A percentile compares a stretch with the other conserved stretches of the same genome.
phyloP scores from a whole-genome alignment of 1,140 invertebrate species.

The Drosophila willistoni region DNA sequence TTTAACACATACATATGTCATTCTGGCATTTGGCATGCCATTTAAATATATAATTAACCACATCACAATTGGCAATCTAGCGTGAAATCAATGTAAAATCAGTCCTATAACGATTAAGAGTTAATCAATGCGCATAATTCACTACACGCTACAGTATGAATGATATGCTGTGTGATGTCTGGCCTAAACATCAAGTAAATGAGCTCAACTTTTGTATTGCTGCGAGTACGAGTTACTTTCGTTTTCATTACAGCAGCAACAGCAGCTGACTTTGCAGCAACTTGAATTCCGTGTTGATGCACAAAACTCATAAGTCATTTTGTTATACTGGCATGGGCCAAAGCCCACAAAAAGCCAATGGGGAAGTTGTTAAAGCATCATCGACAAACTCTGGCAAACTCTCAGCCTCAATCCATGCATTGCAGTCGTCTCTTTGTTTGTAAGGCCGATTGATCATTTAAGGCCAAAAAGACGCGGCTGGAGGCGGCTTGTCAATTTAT shows the following conservation, averaged over 20 bases:
- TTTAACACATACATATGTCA: constrained; percentile 29
- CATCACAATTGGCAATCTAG: constrained; percentile 34
- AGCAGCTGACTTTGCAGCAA: constrained; percentile 24
- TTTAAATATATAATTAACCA: constrained; percentile 48
- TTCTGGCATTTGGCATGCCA: constrained; percentile 39
- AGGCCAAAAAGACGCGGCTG: constrained; percentile 55
- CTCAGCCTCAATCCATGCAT: constrained; percentile 11
- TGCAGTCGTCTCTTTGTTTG: constrained; percentile 54
- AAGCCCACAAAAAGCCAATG: constrained; percentile 54
- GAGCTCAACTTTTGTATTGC: constrained; percentile 30
- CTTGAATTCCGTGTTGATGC: constrained; percentile 76
- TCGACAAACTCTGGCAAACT: constrained; percentile 23
- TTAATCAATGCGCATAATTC: constrained; percentile 54
- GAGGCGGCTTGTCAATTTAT: constrained; percentile 66
- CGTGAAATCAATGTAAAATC: constrained; percentile 54
- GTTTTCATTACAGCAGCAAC: constrained; percentile 66
- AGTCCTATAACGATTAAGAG: constrained; percentile 47
- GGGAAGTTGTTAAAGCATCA: constrained; percentile 77
- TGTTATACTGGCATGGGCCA: constrained; percentile 49
- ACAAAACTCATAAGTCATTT: constrained; percentile 76
- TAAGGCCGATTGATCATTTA: constrained; percentile 78
- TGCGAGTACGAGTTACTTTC: constrained; percentile 67
- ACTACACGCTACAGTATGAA: constrained; percentile 23
- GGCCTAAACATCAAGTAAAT: constrained; percentile 15
- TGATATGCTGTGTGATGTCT: constrained; percentile 29